phyloP scores from a whole-genome alignment of 2,797 vertebrate genomes.

The Sebastes minor region DNA sequence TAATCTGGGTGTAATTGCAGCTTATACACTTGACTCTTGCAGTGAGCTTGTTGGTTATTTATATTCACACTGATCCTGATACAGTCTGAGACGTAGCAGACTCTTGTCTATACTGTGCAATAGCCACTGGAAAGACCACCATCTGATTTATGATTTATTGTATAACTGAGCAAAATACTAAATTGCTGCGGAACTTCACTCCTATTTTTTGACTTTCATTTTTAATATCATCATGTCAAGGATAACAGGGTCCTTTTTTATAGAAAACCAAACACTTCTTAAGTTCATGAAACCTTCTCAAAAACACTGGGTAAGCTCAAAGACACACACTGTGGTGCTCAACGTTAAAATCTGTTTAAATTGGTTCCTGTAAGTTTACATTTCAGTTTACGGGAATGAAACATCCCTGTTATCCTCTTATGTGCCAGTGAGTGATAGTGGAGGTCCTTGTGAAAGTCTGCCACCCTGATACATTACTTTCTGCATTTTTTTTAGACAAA shows the following conservation, averaged over 20 bases:
- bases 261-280: neutral
- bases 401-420: neutral
- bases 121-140: neutral
- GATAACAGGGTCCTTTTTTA: neutral
- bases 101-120: neutral
- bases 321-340: neutral
- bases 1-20: constrained; percentile 40
- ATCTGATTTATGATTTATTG: neutral
- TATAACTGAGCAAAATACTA: neutral
- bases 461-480: neutral
- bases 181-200: neutral
- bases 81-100: neutral
- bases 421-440: neutral
- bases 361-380: neutral
- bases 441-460: neutral
- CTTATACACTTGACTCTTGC: constrained; percentile 6
- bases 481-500: constrained; percentile 83
- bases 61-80: constrained; percentile 1
- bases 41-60: constrained; percentile 18
- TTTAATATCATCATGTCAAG: neutral
- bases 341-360: neutral
- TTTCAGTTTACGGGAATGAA: neutral
- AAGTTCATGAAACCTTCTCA: neutral
- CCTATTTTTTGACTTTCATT: neutral
- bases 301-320: neutral